Conservation (phyloP, 2,888 invertebrate species). For the Sinhomidia bicolor region DNA sequence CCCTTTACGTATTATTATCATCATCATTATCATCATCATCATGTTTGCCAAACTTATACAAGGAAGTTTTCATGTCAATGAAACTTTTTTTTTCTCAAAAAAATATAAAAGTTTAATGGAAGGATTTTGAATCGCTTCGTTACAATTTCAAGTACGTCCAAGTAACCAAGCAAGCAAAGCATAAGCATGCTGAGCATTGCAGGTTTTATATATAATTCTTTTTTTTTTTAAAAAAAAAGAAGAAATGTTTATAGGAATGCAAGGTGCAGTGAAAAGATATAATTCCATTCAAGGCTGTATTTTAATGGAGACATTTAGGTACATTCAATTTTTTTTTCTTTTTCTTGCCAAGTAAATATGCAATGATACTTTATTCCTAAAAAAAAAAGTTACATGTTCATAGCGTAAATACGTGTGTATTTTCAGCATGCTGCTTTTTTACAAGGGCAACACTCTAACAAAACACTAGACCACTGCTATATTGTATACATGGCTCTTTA, state of each 20-base stretch:
- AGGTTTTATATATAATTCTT: no score
- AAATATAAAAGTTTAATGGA: slow-evolving; percentile 1
- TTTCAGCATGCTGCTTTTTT: no score
- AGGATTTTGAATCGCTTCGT: background rate
- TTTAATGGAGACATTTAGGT: no score
- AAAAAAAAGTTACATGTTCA: no score
- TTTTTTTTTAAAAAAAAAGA: no score
- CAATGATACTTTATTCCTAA: background rate
- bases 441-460: no score
- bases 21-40: background rate
- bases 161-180: background rate
- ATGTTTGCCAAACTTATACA: background rate
- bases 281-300: background rate
- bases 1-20: background rate
- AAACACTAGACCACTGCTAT: background rate
- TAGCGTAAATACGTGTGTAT: no score
- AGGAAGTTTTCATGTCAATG: background rate
- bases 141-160: background rate
- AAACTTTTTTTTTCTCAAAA: background rate
- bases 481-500: background rate
- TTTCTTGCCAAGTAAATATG: background rate
- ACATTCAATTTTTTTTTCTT: no score
- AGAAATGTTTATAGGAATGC: background rate
- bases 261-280: background rate
- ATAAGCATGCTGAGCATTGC: background rate